phyloP scores from a whole-genome alignment of 2,113 vertebrate genomes.

The Fregetta grallaria region DNA sequence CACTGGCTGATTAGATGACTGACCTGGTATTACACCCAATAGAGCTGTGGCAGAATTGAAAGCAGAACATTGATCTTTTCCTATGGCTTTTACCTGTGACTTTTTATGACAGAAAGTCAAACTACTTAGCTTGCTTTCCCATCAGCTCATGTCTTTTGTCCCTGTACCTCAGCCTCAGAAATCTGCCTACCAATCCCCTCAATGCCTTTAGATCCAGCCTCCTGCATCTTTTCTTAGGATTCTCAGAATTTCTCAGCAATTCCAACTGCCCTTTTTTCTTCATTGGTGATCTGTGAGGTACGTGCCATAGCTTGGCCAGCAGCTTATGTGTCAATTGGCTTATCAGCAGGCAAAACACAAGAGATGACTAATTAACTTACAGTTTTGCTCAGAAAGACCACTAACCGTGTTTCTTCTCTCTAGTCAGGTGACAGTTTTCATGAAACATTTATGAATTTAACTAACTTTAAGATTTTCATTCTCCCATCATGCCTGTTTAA shows the following conservation, averaged over 20 bases:
- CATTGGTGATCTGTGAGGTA: accelerated
- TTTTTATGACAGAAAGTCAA: not conserved
- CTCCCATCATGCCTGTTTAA: not conserved
- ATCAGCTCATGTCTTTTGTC: not conserved
- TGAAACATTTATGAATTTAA: not conserved
- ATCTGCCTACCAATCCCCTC: not conserved
- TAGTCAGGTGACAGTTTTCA: not conserved
- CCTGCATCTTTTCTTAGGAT: not conserved
- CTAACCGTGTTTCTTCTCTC: not conserved
- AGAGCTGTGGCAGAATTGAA: not conserved
- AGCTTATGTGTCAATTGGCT: not conserved
- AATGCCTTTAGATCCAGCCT: not conserved
- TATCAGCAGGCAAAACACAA: not conserved
- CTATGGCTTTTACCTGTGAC: not conserved
- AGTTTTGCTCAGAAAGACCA: not conserved
- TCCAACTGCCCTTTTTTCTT: not conserved
- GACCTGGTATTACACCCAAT: not conserved
- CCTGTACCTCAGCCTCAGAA: not conserved
- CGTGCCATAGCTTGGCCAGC: not conserved
- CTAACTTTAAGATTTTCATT: not conserved
- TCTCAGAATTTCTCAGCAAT: not conserved
- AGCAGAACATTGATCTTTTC: not conserved
- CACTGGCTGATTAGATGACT: not conserved
- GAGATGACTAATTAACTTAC: not conserved
- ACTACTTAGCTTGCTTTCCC: not conserved